phyloP scores from a whole-genome alignment of 1,140 invertebrate species.

The Drosophila tristis region DNA sequence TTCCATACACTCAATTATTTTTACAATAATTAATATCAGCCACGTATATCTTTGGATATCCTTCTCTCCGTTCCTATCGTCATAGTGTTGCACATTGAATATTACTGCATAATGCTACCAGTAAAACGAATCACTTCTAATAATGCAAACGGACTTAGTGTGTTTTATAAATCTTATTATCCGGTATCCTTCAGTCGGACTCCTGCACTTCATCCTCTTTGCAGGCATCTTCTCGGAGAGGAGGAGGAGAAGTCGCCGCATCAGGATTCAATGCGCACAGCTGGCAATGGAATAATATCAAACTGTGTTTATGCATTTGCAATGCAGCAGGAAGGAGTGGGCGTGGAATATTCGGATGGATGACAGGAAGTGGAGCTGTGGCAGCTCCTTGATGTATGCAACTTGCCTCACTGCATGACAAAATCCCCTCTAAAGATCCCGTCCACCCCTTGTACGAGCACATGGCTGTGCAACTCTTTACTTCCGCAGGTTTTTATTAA shows the following conservation, averaged over 20 bases:
- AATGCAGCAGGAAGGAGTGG: conserved; percentile 55
- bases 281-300: conserved; percentile 79
- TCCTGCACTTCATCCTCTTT: too few relatives aligned
- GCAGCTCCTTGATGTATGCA: conserved; percentile 68
- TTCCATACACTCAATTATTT: too few relatives aligned
- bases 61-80: too few relatives aligned
- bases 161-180: too few relatives aligned
- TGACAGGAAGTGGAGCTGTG: conserved; percentile 17
- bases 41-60: too few relatives aligned
- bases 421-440: neutral
- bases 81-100: too few relatives aligned
- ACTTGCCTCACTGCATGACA: conserved; percentile 14
- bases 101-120: neutral
- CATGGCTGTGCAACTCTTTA: conserved; percentile 7
- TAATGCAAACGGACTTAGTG: too few relatives aligned
- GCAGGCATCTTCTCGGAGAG: too few relatives aligned
- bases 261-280: conserved; percentile 67
- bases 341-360: conserved; percentile 1
- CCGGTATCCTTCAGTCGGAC: too few relatives aligned
- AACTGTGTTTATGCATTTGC: conserved; percentile 81
- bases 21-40: too few relatives aligned
- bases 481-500: conserved; percentile 19
- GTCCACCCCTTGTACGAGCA: neutral
- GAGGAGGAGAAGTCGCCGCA: conserved; percentile 9
- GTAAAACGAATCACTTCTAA: neutral